A percentile compares a stretch with the other conserved stretches of the same genome.
phyloP scores from a whole-genome alignment of 2,113 vertebrate species.

The Ardeotis arabs region DNA sequence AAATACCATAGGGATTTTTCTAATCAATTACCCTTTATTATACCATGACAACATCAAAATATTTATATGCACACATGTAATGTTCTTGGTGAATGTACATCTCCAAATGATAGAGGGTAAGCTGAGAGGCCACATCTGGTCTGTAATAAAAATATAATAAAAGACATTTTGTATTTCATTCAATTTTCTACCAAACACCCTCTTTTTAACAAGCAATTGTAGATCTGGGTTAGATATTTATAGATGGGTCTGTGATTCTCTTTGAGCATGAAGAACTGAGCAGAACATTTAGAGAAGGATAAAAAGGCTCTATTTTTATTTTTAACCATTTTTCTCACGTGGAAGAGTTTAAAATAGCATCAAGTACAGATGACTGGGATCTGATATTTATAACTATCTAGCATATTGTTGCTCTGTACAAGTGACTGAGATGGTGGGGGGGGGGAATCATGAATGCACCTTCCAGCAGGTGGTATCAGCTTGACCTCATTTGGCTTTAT shows the following conservation, averaged over 20 bases:
- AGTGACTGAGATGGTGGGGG: neutral
- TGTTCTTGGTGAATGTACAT: slow-evolving; percentile 39
- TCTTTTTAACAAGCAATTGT: slow-evolving; percentile 45
- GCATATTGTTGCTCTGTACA: slow-evolving; percentile 14
- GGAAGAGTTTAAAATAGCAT: slow-evolving; percentile 51
- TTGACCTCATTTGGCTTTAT: neutral
- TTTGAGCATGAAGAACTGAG: slow-evolving; percentile 63
- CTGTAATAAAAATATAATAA: slow-evolving; percentile 53
- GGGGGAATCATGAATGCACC: neutral
- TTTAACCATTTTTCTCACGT: slow-evolving; percentile 64
- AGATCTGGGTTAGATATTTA: slow-evolving; percentile 80
- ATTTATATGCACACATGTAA: slow-evolving; percentile 34
- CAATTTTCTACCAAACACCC: slow-evolving; percentile 47
- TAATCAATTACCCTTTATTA: slow-evolving; percentile 54
- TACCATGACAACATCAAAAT: slow-evolving; percentile 52
- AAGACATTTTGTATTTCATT: slow-evolving; percentile 39
- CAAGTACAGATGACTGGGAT: slow-evolving; percentile 13
- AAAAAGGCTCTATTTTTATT: slow-evolving; percentile 61
- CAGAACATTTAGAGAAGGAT: slow-evolving; percentile 57
- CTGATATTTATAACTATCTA: slow-evolving; percentile 23
- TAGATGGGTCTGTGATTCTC: slow-evolving; percentile 63
- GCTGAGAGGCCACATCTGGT: slow-evolving; percentile 54
- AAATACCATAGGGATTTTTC: slow-evolving; percentile 37
- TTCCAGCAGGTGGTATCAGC: slow-evolving; percentile 4
- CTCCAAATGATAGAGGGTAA: slow-evolving; percentile 46